Conservation (phyloP, 92 coral and sea anemone species). For the Bergia puertoricense region DNA sequence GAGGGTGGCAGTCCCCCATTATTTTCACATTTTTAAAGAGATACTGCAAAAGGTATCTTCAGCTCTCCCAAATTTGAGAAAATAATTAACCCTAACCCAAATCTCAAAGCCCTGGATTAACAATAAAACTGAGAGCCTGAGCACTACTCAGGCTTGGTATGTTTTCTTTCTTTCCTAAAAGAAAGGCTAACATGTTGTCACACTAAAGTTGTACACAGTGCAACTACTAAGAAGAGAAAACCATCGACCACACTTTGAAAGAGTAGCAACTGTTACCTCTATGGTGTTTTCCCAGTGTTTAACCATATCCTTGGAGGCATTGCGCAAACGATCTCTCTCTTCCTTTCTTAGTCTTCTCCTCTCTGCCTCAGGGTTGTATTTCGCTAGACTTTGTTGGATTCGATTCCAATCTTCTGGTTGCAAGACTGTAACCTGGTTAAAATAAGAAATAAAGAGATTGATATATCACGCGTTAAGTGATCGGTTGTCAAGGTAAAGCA, state of each 20-base stretch:
- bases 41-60: too few species aligned
- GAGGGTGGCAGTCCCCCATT: too few species aligned
- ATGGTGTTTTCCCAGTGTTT: conserved; percentile 98
- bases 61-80: too few species aligned
- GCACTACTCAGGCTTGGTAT: too few species aligned
- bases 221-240: not conserved
- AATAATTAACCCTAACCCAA: too few species aligned
- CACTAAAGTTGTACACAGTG: not conserved
- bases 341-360: conserved; percentile 73
- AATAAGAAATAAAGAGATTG: not conserved
- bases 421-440: conserved; percentile 82
- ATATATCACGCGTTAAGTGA: not conserved
- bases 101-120: too few species aligned
- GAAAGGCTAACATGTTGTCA: too few species aligned
- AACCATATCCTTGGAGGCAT: conserved; percentile 81
- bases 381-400: conserved; percentile 89
- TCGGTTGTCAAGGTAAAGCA: not conserved
- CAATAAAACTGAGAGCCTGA: too few species aligned
- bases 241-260: not conserved
- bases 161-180: too few species aligned
- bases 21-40: too few species aligned
- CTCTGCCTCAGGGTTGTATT: conserved; percentile 86
- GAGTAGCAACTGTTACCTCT: conserved; percentile 59
- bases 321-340: conserved; percentile 83
- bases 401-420: conserved; percentile 96